Percentiles rank a stretch among this genome's conserved stretches.
Evolutionary conservation across 2,113 vertebrate genomes (phyloP).

Genomic region (Sinosuthora webbiana): DNA sequence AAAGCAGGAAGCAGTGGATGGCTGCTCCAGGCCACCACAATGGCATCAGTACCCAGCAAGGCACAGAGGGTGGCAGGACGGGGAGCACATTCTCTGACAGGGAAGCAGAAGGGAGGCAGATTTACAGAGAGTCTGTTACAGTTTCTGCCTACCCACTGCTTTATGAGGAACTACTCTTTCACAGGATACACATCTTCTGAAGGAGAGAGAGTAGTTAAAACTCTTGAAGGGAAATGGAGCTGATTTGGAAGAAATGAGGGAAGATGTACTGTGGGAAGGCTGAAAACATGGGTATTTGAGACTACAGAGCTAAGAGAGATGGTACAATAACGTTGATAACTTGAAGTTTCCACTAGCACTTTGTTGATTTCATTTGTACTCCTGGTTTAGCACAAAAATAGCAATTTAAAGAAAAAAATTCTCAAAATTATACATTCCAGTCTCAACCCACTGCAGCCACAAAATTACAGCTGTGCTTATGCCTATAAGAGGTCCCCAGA

Average conservation of each 20-base stretch:
- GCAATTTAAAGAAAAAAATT: not conserved
- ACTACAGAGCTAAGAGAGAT: not conserved
- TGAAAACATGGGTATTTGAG: not conserved
- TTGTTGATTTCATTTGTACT: not conserved
- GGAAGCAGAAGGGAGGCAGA: not conserved
- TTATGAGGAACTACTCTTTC: not conserved
- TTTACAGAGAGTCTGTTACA: rapidly evolving
- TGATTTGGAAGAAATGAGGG: not conserved
- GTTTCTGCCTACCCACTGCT: not conserved
- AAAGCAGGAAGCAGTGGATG: not conserved
- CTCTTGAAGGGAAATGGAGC: not conserved
- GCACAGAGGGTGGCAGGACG: not conserved
- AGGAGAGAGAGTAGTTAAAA: not conserved
- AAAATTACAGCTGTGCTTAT: conserved; percentile 21
- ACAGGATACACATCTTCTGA: not conserved
- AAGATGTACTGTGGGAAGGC: rapidly evolving
- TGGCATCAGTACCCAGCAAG: not conserved
- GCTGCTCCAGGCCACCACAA: not conserved
- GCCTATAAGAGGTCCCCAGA: not conserved
- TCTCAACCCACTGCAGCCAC: not conserved
- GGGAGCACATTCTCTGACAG: not conserved
- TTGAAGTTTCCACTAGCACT: not conserved
- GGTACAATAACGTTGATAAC: not conserved
- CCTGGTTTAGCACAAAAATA: not conserved
- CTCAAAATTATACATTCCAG: conserved; percentile 24